Evolutionary conservation across 2,888 invertebrate genomes (phyloP).

Genomic region (Harpagoxenus sublaevis): DNA sequence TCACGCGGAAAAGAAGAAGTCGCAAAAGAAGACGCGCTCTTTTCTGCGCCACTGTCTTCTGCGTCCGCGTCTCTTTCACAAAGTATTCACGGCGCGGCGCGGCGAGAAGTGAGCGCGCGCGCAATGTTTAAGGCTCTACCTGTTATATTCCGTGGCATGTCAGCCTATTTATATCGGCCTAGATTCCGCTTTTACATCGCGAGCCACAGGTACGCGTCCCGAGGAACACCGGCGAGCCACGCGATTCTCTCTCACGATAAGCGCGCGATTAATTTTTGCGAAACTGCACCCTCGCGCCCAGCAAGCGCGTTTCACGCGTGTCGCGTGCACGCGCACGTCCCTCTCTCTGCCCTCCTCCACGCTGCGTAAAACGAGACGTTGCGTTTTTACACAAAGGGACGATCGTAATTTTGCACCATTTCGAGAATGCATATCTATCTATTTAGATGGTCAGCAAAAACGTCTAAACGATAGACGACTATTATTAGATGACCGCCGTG

Average conservation of each 20-base stretch:
- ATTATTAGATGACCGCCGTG: not conserved
- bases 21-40: not conserved
- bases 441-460: constrained; percentile 14
- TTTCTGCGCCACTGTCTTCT: not conserved
- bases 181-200: constrained; percentile 85
- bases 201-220: constrained; percentile 77
- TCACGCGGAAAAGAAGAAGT: constrained; percentile 57
- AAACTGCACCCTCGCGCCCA: constrained; percentile 70
- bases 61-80: constrained; percentile 52
- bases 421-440: not conserved
- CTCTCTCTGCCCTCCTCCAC: not conserved
- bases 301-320: constrained; percentile 37
- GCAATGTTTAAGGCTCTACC: constrained; percentile 83
- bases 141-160: constrained; percentile 83
- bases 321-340: constrained; percentile 35
- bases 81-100: constrained; percentile 54
- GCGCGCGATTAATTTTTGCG: constrained; percentile 80
- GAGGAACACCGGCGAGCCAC: constrained; percentile 70
- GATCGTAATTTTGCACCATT: constrained; percentile 45
- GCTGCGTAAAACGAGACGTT: constrained; percentile 47
- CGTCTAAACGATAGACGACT: not conserved
- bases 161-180: constrained; percentile 86
- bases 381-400: constrained; percentile 12
- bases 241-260: constrained; percentile 83
- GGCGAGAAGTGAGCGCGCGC: constrained; percentile 55